These are phyloP conservation scores for Zaprionus capensis DNA, from an alignment of 1,140 invertebrate genomes.

Conservation along the genomic window DNA sequence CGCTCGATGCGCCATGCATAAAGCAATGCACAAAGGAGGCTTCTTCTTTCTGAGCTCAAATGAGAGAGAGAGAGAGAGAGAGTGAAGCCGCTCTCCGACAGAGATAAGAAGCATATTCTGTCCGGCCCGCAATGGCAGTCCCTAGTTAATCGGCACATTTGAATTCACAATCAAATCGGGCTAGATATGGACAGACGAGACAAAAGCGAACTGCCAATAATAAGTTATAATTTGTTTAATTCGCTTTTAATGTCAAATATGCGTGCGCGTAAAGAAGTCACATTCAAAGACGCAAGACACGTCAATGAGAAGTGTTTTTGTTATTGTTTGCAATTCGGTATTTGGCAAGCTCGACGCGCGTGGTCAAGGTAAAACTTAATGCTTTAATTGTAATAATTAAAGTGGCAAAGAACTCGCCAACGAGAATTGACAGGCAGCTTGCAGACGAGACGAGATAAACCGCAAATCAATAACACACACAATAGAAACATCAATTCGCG, in stretches of 20 bases:
- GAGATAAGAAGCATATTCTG: slow-evolving; percentile 12
- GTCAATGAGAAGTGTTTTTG: slow-evolving; percentile 37
- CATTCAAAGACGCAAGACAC: slow-evolving; percentile 31
- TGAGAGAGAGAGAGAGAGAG: slow-evolving; percentile 43
- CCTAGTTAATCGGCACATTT: slow-evolving; percentile 22
- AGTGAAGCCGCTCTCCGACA: slow-evolving; percentile 16
- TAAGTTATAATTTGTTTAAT: slow-evolving; percentile 38
- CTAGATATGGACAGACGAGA: slow-evolving; percentile 19
- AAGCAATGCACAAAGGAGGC: slow-evolving; percentile 34
- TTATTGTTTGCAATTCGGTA: slow-evolving; percentile 12
- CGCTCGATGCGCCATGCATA: slow-evolving; percentile 34
- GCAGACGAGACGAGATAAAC: slow-evolving; percentile 6
- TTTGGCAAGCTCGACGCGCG: neutral
- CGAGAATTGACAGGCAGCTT: slow-evolving; percentile 45
- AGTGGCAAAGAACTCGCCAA: slow-evolving; percentile 64
- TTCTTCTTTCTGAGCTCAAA: slow-evolving; percentile 41
- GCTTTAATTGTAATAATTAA: slow-evolving; percentile 75
- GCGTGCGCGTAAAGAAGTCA: slow-evolving; percentile 46
- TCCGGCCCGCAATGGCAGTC: slow-evolving; percentile 3
- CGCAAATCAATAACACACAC: slow-evolving; percentile 56
- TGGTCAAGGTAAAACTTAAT: slow-evolving; percentile 61
- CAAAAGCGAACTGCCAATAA: slow-evolving; percentile 36
- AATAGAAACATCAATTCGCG: slow-evolving; percentile 59
- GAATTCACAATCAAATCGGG: slow-evolving; percentile 13
- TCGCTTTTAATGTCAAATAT: slow-evolving; percentile 54